Conservation (phyloP, 2,797 vertebrate species). For the Bradypodion ventrale region DNA sequence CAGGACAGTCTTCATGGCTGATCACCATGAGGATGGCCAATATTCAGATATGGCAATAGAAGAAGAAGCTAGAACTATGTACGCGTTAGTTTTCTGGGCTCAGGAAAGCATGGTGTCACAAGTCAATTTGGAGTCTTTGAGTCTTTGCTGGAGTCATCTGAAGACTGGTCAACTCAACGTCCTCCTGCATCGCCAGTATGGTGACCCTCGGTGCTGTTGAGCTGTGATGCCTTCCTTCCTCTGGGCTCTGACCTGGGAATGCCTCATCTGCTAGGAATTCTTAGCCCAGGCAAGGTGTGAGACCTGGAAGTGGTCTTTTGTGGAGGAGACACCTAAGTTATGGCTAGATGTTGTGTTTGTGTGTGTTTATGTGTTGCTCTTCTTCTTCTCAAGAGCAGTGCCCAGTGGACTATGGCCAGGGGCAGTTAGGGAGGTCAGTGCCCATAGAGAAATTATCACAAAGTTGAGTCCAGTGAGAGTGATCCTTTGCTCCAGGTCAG, state of each 20-base stretch:
- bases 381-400: neutral
- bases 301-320: too few relatives aligned
- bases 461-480: slow-evolving; percentile 22
- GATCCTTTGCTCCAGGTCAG: too few relatives aligned
- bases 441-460: neutral
- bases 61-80: too few relatives aligned
- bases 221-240: too few relatives aligned
- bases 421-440: neutral
- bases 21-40: too few relatives aligned
- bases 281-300: neutral
- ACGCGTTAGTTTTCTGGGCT: neutral
- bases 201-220: too few relatives aligned
- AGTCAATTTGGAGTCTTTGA: neutral
- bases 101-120: neutral
- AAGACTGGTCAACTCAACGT: too few relatives aligned
- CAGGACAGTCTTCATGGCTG: too few relatives aligned
- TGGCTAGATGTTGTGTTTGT: neutral
- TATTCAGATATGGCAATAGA: too few relatives aligned
- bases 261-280: neutral
- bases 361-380: neutral
- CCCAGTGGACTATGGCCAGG: neutral
- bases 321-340: neutral
- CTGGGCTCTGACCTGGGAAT: neutral
- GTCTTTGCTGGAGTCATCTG: neutral
- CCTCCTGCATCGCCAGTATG: neutral